Conservation (phyloP, 2,888 invertebrate species). For the Macaria liturata region DNA sequence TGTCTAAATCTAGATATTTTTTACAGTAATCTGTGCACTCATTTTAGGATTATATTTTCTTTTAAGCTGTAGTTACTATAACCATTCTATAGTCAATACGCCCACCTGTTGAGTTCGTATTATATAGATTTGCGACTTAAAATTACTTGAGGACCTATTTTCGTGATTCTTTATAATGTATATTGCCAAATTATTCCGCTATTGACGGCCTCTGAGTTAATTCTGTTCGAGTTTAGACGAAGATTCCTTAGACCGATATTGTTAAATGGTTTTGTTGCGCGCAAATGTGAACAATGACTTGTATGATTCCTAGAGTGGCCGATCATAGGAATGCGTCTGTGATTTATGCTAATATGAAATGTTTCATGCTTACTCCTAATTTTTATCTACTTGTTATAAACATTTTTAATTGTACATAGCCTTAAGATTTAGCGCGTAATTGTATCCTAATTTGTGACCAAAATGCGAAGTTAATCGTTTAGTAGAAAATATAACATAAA, state of each 20-base stretch:
- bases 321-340: constrained; percentile 77
- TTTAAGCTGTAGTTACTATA: constrained; percentile 53
- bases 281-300: constrained; percentile 27
- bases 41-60: constrained; percentile 41
- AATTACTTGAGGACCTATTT: constrained; percentile 3
- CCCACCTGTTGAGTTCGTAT: constrained; percentile 71
- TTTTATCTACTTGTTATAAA: constrained; percentile 65
- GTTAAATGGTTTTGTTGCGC: constrained; percentile 4
- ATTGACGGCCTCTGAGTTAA: not conserved
- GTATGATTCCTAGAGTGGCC: constrained; percentile 58
- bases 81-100: constrained; percentile 71
- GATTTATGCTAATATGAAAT: constrained; percentile 76
- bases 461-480: constrained; percentile 55
- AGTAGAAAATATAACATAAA: constrained; percentile 42
- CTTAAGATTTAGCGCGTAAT: constrained; percentile 62
- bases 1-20: constrained; percentile 43
- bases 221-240: not conserved
- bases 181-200: constrained; percentile 28
- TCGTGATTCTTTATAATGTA: constrained; percentile 8
- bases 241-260: constrained; percentile 12
- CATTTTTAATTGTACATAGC: constrained; percentile 68
- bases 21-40: constrained; percentile 43
- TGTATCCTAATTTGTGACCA: constrained; percentile 70
- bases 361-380: constrained; percentile 77
- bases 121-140: constrained; percentile 45